Evolutionary conservation across 2,797 vertebrate genomes (phyloP).

Genomic region (Sebastes paucispinis): DNA sequence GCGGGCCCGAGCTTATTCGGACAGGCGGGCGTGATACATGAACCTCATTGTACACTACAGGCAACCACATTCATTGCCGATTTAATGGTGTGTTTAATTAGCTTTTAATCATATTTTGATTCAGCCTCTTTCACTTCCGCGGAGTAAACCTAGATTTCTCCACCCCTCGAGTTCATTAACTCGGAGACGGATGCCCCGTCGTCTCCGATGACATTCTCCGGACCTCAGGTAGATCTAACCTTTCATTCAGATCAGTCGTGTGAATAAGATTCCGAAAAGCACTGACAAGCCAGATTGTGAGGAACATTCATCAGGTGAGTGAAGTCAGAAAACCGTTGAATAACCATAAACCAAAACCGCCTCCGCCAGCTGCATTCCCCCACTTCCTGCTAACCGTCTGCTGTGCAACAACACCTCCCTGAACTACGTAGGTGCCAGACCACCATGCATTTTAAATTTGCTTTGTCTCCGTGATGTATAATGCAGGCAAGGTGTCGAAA

Average conservation of each 20-base stretch:
- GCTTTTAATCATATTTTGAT: conserved; percentile 69
- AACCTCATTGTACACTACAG: conserved; percentile 46
- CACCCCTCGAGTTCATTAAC: conserved; percentile 37
- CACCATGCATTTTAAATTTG: conserved; percentile 64
- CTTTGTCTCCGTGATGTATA: conserved; percentile 56
- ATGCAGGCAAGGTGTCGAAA: conserved; percentile 55
- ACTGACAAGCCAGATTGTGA: background rate
- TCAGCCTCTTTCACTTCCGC: conserved; percentile 41
- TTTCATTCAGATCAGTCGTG: conserved; percentile 13
- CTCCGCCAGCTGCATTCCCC: background rate
- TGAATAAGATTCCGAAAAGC: background rate
- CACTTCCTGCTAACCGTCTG: conserved; percentile 1
- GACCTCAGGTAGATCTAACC: conserved; percentile 29
- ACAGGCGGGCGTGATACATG: conserved; percentile 61
- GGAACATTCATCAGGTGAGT: conserved; percentile 29
- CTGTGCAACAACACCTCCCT: conserved; percentile 15
- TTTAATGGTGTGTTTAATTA: conserved; percentile 73
- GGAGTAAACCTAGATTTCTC: conserved; percentile 41
- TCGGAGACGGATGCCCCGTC: conserved; percentile 33
- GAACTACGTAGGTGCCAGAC: conserved; percentile 42
- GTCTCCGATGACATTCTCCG: background rate
- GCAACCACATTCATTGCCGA: conserved; percentile 51
- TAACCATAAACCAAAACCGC: background rate
- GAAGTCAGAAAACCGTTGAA: conserved; percentile 9
- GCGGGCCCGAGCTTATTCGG: conserved; percentile 20